phyloP scores from a whole-genome alignment of 2,888 invertebrate species.

The Argyra leucocephala region DNA sequence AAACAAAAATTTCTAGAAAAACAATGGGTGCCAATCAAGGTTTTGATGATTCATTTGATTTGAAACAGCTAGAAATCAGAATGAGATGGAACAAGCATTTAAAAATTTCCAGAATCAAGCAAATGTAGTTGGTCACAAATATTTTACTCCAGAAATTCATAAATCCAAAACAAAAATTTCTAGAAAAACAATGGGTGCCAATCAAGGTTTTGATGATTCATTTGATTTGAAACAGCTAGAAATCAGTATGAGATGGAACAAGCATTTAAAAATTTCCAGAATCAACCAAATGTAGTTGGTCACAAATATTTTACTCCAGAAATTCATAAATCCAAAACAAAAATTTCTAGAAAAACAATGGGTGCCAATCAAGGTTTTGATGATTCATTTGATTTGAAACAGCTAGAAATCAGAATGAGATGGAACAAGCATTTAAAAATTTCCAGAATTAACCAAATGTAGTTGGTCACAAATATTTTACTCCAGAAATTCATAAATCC shows the following conservation, averaged over 20 bases:
- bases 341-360: too few species aligned
- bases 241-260: too few species aligned
- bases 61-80: slow-evolving; percentile 13
- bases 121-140: not conserved
- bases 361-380: slow-evolving; percentile 9
- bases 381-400: slow-evolving; percentile 6
- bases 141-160: too few species aligned
- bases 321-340: too few species aligned
- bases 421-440: slow-evolving; percentile 17
- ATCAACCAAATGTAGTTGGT: too few species aligned
- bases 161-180: too few species aligned
- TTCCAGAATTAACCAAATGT: slow-evolving; percentile 16
- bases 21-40: slow-evolving; percentile 16
- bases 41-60: slow-evolving; percentile 9
- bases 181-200: too few species aligned
- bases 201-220: too few species aligned
- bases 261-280: too few species aligned
- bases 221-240: too few species aligned
- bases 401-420: slow-evolving; percentile 15
- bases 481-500: slow-evolving; percentile 18
- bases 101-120: not conserved
- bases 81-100: slow-evolving; percentile 13
- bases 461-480: slow-evolving; percentile 14
- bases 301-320: too few species aligned
- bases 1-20: not conserved